A percentile compares a stretch with the other conserved stretches of the same genome.
Conservation (phyloP, 2,113 vertebrate species). For the Copsychus sechellarum region DNA sequence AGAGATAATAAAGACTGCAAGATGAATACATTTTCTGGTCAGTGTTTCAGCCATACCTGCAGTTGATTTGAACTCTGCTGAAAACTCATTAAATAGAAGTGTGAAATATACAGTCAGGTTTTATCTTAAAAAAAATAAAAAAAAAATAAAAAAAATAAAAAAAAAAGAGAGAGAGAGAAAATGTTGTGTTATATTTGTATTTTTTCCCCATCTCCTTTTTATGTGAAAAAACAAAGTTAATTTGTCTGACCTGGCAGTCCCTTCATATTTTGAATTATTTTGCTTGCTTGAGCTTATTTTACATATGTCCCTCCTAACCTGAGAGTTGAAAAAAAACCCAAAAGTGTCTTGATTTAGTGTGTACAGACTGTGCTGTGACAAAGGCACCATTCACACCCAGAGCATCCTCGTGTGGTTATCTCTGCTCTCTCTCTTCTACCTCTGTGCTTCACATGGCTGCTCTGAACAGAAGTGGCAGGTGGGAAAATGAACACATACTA, state of each 20-base stretch:
- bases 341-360: not conserved
- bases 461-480: constrained; percentile 40
- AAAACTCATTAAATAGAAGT: not conserved
- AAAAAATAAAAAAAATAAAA: not conserved
- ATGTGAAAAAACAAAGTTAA: not conserved
- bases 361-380: not conserved
- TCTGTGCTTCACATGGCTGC: not conserved
- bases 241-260: not conserved
- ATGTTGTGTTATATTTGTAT: not conserved
- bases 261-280: not conserved
- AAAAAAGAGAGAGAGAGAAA: not conserved
- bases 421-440: not conserved
- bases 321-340: not conserved
- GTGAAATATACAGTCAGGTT: not conserved
- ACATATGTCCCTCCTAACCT: not conserved
- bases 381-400: not conserved
- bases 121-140: not conserved
- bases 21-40: not conserved
- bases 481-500: constrained; percentile 6
- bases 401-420: not conserved
- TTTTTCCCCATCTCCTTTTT: not conserved
- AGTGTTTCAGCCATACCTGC: not conserved
- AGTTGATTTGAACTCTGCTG: not conserved
- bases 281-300: not conserved
- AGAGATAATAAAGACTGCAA: not conserved